These are phyloP conservation scores for Centropus unirufus DNA, from an alignment of 2,113 vertebrate genomes.

Conservation along the genomic window DNA sequence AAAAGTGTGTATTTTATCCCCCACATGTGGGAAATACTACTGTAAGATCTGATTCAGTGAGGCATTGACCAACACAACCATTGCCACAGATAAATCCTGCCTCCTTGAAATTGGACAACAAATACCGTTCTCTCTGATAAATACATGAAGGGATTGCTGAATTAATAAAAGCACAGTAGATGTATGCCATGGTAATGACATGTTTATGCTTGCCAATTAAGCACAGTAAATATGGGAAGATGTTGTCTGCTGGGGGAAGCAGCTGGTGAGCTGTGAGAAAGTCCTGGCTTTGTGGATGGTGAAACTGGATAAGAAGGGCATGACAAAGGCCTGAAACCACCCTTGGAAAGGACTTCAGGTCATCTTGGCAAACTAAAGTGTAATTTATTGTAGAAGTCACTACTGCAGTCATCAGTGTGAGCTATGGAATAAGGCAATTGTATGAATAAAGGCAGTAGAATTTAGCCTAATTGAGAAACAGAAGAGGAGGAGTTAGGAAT, in stretches of 20 bases:
- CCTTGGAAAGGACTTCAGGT: not conserved
- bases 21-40: not conserved
- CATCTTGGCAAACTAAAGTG: not conserved
- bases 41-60: not conserved
- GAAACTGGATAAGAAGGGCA: not conserved
- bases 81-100: not conserved
- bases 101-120: not conserved
- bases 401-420: not conserved
- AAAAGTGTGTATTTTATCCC: not conserved
- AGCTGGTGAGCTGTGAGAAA: slow-evolving; percentile 32
- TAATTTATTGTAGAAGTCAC: slow-evolving; percentile 37
- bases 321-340: slow-evolving; percentile 14
- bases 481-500: not conserved
- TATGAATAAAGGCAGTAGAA: slow-evolving; percentile 11
- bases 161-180: not conserved
- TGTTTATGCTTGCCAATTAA: not conserved
- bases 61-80: not conserved
- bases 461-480: slow-evolving; percentile 38
- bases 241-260: not conserved
- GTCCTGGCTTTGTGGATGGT: not conserved
- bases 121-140: not conserved
- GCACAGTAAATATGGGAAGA: not conserved
- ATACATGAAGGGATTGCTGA: not conserved
- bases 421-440: not conserved
- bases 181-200: rapidly evolving